Evolutionary conservation across 2,888 invertebrate genomes (phyloP).

Genomic region (Stenodera caucasica): DNA sequence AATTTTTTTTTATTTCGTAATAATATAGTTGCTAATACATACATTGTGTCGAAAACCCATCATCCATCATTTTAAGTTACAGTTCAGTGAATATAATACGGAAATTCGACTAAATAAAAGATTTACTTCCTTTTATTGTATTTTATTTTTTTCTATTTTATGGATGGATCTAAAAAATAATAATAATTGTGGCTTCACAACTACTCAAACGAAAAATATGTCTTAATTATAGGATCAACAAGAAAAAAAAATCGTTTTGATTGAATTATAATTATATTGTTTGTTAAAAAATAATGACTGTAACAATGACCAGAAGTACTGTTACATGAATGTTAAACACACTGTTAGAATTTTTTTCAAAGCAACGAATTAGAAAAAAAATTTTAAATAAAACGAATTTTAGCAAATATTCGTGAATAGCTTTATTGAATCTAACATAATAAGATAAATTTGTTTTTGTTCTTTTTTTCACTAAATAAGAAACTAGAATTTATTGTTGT

Average conservation of each 20-base stretch:
- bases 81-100: conserved; percentile 34
- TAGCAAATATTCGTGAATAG: not conserved
- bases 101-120: conserved; percentile 36
- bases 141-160: not conserved
- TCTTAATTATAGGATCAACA: too few species aligned
- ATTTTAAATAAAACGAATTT: not conserved
- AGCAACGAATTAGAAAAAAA: not conserved
- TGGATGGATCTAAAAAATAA: not conserved
- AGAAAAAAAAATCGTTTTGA: too few species aligned
- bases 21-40: conserved; percentile 17
- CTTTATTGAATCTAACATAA: too few species aligned
- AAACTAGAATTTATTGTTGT: not conserved
- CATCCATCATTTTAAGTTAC: conserved; percentile 27
- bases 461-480: too few species aligned
- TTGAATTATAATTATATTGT: not conserved
- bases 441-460: too few species aligned
- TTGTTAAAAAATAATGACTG: not conserved
- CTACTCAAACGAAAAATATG: too few species aligned
- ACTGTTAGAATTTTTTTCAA: not conserved
- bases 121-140: conserved; percentile 32
- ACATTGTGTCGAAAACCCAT: conserved; percentile 25
- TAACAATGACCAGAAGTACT: not conserved
- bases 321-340: not conserved
- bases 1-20: conserved; percentile 10
- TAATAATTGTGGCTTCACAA: too few species aligned